Evolutionary conservation across 2,113 vertebrate species (phyloP).

Genomic region (Gorsachius goisagi): DNA sequence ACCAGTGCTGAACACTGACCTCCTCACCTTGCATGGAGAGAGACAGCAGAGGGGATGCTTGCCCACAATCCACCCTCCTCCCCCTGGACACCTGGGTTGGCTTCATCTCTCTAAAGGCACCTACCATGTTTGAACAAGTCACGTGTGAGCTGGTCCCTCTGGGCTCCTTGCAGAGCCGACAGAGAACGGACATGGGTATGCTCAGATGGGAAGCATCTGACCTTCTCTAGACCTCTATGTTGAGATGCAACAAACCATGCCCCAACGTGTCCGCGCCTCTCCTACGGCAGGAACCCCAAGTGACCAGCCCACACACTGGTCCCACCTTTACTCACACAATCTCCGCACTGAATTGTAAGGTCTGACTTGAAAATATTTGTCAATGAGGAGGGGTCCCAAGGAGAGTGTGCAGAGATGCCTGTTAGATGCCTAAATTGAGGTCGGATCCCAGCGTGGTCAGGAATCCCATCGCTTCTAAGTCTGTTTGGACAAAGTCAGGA

Average conservation of each 20-base stretch:
- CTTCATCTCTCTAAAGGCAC: background rate
- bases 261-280: background rate
- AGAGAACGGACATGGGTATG: background rate
- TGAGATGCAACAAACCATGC: background rate
- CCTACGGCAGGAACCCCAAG: background rate
- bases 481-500: background rate
- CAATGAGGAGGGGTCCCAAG: background rate
- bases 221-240: background rate
- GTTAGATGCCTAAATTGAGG: background rate
- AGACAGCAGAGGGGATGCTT: background rate
- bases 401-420: background rate
- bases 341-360: background rate
- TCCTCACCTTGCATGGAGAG: background rate
- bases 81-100: background rate
- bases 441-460: background rate
- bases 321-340: accelerated
- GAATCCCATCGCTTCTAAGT: background rate
- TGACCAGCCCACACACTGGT: background rate
- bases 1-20: background rate
- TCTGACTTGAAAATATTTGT: background rate
- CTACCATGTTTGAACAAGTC: background rate
- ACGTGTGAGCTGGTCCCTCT: background rate
- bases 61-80: accelerated
- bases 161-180: background rate
- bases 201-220: background rate